Conservation (phyloP, 2,888 invertebrate genomes). For the Notocelia uddmanniana region DNA sequence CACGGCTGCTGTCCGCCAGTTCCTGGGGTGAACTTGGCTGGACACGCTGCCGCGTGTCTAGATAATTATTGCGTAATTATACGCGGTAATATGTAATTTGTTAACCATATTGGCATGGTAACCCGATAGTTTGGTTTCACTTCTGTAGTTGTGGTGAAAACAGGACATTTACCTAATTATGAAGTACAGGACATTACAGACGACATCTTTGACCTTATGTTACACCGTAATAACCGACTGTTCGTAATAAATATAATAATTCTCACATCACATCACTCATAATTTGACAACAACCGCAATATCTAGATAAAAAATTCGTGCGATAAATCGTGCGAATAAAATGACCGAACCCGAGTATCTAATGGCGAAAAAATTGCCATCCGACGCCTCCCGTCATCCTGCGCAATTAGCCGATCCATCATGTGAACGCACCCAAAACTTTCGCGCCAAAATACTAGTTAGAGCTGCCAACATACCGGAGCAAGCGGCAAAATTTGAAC, state of each 20-base stretch:
- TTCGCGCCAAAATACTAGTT: conserved; percentile 50
- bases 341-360: conserved; percentile 50
- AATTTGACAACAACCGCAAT: conserved; percentile 44
- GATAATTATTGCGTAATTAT: too few species aligned
- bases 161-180: background rate
- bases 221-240: conserved; percentile 8
- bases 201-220: background rate
- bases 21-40: too few species aligned
- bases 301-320: conserved; percentile 43
- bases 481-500: conserved; percentile 19
- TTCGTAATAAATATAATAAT: conserved; percentile 17
- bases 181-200: background rate
- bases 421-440: conserved; percentile 52
- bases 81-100: too few species aligned
- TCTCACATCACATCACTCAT: conserved; percentile 35
- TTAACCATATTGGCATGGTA: too few species aligned
- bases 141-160: too few species aligned
- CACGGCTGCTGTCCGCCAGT: too few species aligned
- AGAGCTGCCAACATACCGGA: conserved; percentile 23
- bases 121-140: too few species aligned
- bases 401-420: conserved; percentile 71
- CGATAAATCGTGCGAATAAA: conserved; percentile 46
- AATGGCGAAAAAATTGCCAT: conserved; percentile 63
- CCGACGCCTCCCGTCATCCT: conserved; percentile 57
- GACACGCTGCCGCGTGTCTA: too few species aligned